Conservation (phyloP, 1,140 invertebrate genomes). For the Drosophila subpulchrella region DNA sequence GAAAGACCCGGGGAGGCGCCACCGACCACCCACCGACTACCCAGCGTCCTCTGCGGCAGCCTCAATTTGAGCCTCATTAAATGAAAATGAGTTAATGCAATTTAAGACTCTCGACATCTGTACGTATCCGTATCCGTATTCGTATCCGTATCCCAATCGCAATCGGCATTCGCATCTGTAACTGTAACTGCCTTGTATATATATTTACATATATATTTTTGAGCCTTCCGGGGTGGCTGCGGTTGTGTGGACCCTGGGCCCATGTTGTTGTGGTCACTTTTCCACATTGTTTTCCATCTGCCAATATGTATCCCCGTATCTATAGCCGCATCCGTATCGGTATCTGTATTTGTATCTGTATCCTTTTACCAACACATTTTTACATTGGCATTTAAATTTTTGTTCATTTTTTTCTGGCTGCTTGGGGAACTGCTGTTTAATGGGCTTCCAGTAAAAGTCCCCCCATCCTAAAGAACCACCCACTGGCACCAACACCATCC, state of each 20-base stretch:
- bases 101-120: slow-evolving; percentile 76
- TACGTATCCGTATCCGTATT: slow-evolving; percentile 23
- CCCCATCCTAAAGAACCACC: background rate
- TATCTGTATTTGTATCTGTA: slow-evolving; percentile 20
- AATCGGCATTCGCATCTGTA: slow-evolving; percentile 6
- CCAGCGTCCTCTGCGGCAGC: slow-evolving; percentile 16
- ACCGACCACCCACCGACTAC: slow-evolving; percentile 9
- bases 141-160: too few relatives aligned
- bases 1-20: slow-evolving; percentile 33
- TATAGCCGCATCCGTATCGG: slow-evolving; percentile 24
- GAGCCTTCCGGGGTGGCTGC: slow-evolving; percentile 11
- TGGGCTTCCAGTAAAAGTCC: slow-evolving; percentile 27
- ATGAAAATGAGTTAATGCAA: slow-evolving; percentile 80
- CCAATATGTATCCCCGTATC: slow-evolving; percentile 24
- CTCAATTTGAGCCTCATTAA: slow-evolving; percentile 77
- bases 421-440: slow-evolving; percentile 40
- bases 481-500: background rate
- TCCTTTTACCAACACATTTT: slow-evolving; percentile 39
- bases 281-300: slow-evolving; percentile 42
- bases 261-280: slow-evolving; percentile 49
- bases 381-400: slow-evolving; percentile 66
- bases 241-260: slow-evolving; percentile 14
- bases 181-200: slow-evolving; percentile 1
- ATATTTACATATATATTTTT: background rate
- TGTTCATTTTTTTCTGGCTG: slow-evolving; percentile 9